Percentiles rank a stretch among this genome's conserved stretches.
Conservation (phyloP, 2,888 invertebrate genomes). For the Ditula angustiorana region DNA sequence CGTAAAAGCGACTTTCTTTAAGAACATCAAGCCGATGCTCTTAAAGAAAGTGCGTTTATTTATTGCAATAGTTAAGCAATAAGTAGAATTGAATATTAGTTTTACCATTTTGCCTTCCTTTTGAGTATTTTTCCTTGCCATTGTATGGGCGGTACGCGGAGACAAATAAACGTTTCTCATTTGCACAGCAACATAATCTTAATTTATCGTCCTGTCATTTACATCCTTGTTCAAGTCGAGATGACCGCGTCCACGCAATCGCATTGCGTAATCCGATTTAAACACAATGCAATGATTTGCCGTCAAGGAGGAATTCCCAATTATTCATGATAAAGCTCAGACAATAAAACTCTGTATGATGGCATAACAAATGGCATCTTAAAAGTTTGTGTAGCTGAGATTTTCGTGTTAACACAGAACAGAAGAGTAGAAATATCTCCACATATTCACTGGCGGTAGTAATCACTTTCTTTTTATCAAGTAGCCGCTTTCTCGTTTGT, state of each 20-base stretch:
- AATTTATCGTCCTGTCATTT: slow-evolving; percentile 20
- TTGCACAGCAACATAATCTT: neutral
- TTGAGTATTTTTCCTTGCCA: neutral
- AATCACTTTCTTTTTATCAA: too few species aligned
- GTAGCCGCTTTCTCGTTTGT: too few species aligned
- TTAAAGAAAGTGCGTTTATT: too few species aligned
- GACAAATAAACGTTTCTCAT: neutral
- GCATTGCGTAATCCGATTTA: slow-evolving; percentile 37
- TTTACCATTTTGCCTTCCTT: too few species aligned
- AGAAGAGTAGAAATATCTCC: neutral
- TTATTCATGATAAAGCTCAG: slow-evolving; percentile 7
- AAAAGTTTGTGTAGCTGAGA: slow-evolving; percentile 36
- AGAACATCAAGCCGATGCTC: too few species aligned
- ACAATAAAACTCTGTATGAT: slow-evolving; percentile 31
- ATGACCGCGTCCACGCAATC: slow-evolving; percentile 12
- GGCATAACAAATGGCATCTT: slow-evolving; percentile 59
- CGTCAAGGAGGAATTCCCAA: slow-evolving; percentile 43
- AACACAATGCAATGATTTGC: slow-evolving; percentile 36
- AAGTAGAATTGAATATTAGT: too few species aligned
- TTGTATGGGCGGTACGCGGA: neutral
- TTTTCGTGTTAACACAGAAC: neutral
- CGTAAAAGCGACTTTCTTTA: too few species aligned
- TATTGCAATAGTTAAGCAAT: too few species aligned
- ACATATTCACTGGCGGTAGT: too few species aligned
- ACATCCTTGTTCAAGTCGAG: slow-evolving; percentile 33